A percentile compares a stretch with the other conserved stretches of the same genome.
Conservation (phyloP, 2,797 vertebrate species). For the Anguilla pacifica region DNA sequence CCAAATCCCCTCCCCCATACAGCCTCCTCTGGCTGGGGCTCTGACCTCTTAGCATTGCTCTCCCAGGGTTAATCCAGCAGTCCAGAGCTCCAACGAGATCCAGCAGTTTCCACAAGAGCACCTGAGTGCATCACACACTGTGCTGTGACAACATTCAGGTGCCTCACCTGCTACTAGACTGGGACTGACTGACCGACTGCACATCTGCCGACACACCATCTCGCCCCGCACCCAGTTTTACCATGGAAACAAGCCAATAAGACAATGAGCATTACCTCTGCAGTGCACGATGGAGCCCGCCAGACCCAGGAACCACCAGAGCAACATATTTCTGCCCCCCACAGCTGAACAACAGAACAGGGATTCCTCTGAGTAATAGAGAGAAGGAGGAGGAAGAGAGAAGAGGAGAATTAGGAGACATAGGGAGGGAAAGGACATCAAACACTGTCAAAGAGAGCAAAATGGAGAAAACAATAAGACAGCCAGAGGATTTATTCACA, state of each 20-base stretch:
- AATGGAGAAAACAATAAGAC: neutral
- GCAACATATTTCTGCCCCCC: constrained; percentile 55
- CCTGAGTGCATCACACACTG: neutral
- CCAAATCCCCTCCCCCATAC: constrained; percentile 30
- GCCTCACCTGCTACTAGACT: neutral
- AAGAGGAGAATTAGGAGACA: neutral
- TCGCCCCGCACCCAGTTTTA: neutral
- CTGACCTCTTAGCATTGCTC: neutral
- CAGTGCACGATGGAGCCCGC: constrained; percentile 61
- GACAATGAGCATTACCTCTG: constrained; percentile 62
- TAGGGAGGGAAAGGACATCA: neutral
- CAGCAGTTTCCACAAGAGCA: neutral
- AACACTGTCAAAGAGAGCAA: neutral
- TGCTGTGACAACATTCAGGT: neutral
- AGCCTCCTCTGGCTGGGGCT: neutral
- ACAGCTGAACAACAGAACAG: neutral
- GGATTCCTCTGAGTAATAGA: neutral
- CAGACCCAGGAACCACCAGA: constrained; percentile 51
- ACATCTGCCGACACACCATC: neutral
- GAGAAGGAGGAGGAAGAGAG: constrained; percentile 2
- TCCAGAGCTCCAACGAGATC: neutral
- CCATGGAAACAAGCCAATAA: neutral
- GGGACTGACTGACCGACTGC: neutral
- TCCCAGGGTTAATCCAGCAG: constrained; percentile 4
- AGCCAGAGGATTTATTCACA: neutral